Base-by-base conservation (phyloP, 2,888 invertebrate genomes). In the Hedya salicella region DNA sequence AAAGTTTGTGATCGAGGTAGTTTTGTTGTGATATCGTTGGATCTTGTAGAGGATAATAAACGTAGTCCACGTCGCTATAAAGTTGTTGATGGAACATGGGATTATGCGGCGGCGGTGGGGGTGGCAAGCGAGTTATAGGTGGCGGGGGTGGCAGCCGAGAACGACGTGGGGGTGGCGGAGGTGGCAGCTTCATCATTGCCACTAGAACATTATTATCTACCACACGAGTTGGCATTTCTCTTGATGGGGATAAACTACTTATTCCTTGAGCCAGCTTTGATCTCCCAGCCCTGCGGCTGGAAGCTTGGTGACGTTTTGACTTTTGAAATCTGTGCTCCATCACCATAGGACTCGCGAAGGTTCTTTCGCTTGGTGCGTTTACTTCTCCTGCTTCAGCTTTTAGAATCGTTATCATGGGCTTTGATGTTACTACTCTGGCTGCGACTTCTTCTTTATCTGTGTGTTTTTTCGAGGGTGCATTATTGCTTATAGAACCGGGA, bases 11-110 rank as follows among this genome's bases (percentile, higher is more conserved):
- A 78, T 98, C 97, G 73, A 97, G 93, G 86, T 98, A 98, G 82
- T 98, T 97, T 83, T 97, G 97, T 80, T 97, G 97, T 71, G 97
- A 97, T 50, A 97, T 94, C 0, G 96, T 95, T 9, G 97, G 97
- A 86, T 98, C 97, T 87, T 97, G 97, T 69, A 97, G 86, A 0
- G 97, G 97, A 79, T 97, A 98, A 82, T 97, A 97, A 6, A 98
- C 97, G 79, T 97, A 98, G 86, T 98, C 97, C 2, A 97, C 97
- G 79, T 98, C 97, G 68, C 97, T 97, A 77, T 97, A 97, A 64
- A 98, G 93, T 80, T 97, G 97, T 78, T 97, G 97, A 76, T 97
- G 96, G 78, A 97, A 98, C 78, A 97, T 95, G 70, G 97, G 96
- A 69, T 97, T 95, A 80, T 97, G 97, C 0, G 96, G 96, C 0